phyloP scores from a whole-genome alignment of 2,888 invertebrate species.

The Teleiodes luculella region DNA sequence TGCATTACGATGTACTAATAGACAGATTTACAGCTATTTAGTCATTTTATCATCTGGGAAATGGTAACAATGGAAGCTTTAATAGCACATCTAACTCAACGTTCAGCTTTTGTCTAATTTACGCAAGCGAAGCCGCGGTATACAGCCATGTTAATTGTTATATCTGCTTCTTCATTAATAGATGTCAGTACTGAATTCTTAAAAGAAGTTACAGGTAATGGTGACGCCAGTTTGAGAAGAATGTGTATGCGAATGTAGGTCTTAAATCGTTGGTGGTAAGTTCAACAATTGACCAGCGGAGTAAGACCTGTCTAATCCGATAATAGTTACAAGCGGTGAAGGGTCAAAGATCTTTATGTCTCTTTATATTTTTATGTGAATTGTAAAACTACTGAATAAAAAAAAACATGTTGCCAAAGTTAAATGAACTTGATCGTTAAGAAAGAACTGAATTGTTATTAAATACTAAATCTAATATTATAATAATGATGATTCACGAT shows the following conservation, averaged over 20 bases:
- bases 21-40: neutral
- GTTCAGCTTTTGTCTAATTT: slow-evolving; percentile 53
- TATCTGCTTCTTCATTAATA: slow-evolving; percentile 50
- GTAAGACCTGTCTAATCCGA: neutral
- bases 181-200: slow-evolving; percentile 27
- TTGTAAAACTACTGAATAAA: no score
- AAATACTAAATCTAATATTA: no score
- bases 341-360: neutral
- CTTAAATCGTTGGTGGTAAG: neutral
- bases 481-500: no score
- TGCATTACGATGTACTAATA: neutral
- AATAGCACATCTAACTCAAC: slow-evolving; percentile 35
- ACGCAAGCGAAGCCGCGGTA: slow-evolving; percentile 43
- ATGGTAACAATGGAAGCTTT: slow-evolving; percentile 22
- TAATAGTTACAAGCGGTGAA: neutral
- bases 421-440: no score
- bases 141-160: slow-evolving; percentile 21
- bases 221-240: neutral
- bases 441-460: no score
- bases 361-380: no score
- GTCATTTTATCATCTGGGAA: neutral
- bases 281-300: neutral
- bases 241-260: neutral
- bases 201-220: neutral
- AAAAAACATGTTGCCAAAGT: no score